Conservation (phyloP, 2,797 vertebrate species). For the Coilia nasus region DNA sequence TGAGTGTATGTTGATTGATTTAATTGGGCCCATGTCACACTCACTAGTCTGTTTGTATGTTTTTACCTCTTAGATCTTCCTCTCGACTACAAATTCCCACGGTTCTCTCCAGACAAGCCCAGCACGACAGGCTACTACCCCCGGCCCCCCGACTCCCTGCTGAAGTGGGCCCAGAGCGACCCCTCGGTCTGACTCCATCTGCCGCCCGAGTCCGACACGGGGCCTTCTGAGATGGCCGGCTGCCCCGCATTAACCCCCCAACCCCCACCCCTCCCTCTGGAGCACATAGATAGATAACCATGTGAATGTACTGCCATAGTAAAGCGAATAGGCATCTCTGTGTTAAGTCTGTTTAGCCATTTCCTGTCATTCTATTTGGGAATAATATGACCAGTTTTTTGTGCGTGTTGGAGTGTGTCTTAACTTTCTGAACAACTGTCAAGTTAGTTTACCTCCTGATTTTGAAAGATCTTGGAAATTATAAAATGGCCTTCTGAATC, state of each 20-base stretch:
- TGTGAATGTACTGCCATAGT: conserved; percentile 67
- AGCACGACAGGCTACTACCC: conserved; percentile 90
- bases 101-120: conserved; percentile 86
- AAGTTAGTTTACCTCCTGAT: background rate
- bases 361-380: background rate
- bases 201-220: conserved; percentile 9
- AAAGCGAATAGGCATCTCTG: conserved; percentile 49
- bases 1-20: background rate
- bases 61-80: conserved; percentile 81
- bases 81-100: conserved; percentile 90
- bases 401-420: conserved; percentile 8
- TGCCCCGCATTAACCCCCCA: conserved; percentile 31
- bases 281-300: conserved; percentile 63
- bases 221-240: background rate
- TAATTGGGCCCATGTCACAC: background rate
- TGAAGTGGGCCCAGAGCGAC: conserved; percentile 73
- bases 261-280: conserved; percentile 36
- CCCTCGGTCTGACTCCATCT: conserved; percentile 54
- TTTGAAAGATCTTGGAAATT: conserved; percentile 1
- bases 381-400: background rate
- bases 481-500: background rate
- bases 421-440: background rate
- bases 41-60: background rate
- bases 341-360: conserved; percentile 21
- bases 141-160: conserved; percentile 80